Evolutionary conservation across 1,140 invertebrate genomes (phyloP), one percentile per base, ranked within the genome.

Genomic region (Pseudomyrmex concolor): DNA sequence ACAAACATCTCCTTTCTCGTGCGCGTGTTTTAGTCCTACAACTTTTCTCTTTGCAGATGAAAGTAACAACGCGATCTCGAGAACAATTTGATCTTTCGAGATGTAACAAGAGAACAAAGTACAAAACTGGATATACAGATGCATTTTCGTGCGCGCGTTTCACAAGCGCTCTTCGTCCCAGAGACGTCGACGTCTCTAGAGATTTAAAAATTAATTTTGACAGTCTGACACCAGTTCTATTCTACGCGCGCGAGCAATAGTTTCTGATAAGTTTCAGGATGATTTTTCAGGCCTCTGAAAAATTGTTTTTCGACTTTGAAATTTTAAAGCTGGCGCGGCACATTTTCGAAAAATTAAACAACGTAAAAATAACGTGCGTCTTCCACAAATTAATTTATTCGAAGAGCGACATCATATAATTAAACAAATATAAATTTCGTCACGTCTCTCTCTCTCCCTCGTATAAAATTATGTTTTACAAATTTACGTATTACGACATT

Each of bases 41-140:
- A 78, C 62, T 70, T 50, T 15, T 55, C 54, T 25, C 19, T 17
- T n/a, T 70, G 17, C 68, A 67, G 34, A 48, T 70, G 43, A 59
- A 59, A 78, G 57, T 78, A 78, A 78, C 19, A 43, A 78, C 54
- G n/a, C 54, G n/a, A 78, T 70, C 64, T 34, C 2, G 51, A 70
- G 64, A 78, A 78, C 72, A 59, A 78, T 78, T 78, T 78, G 22
- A 55, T 70, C 57, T 78, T 57, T 22, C 34, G 54, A 19, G 43
- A 17, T 59, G 9, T 50, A 57, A 4, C 54, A 59, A 51, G 19
- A n/a, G 13, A 34, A 22, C 17, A 9, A 67, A 78, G 74, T 78
- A 1, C 34, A 78, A 9, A 2, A 70, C 48, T 19, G 51, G 10
- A 66, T 64, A 64, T 17, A n/a, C 15, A 13, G 5, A 34, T 15